phyloP scores from a whole-genome alignment of 2,113 vertebrate genomes.

The Oreochromis spilurus region DNA sequence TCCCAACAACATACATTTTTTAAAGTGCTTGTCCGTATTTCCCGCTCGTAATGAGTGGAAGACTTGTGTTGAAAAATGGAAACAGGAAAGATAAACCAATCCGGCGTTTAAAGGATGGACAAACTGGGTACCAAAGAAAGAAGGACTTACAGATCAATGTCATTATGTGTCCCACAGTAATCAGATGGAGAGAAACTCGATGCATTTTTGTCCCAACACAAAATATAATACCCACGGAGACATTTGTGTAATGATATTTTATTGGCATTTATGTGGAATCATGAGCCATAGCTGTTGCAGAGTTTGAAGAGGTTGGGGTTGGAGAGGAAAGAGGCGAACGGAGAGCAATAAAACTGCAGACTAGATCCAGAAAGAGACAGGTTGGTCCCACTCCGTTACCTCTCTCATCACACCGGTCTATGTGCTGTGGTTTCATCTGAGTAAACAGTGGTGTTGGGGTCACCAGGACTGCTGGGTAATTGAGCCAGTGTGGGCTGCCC shows the following conservation, averaged over 20 bases:
- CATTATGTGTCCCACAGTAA: constrained; percentile 47
- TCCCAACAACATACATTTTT: constrained; percentile 99
- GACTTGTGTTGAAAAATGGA: constrained; percentile 82
- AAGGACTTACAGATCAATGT: constrained; percentile 51
- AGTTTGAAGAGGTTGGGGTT: constrained; percentile 31
- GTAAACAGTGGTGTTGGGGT: constrained; percentile 83
- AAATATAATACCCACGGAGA: constrained; percentile 36
- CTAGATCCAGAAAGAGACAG: constrained; percentile 55
- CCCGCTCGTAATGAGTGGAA: constrained; percentile 85
- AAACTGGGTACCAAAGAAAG: constrained; percentile 26
- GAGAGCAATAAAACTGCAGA: constrained; percentile 47
- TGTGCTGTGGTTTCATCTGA: constrained; percentile 79
- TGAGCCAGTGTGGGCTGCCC: constrained; percentile 79
- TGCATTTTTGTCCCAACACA: constrained; percentile 29
- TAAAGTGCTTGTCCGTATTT: constrained; percentile 87
- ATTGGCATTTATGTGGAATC: constrained; percentile 61
- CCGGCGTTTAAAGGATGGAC: constrained; percentile 64
- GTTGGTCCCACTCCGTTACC: constrained; percentile 75
- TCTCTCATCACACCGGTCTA: constrained; percentile 74
- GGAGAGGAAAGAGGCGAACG: background rate
- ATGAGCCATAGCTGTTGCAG: constrained; percentile 51
- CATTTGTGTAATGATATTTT: constrained; percentile 54
- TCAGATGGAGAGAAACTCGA: constrained; percentile 49
- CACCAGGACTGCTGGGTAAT: constrained; percentile 83
- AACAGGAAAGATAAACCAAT: constrained; percentile 74